Base-by-base conservation (phyloP, 30 jellyfish, hydroid and myxozoan genomes). In the Clytia hemisphaerica region DNA sequence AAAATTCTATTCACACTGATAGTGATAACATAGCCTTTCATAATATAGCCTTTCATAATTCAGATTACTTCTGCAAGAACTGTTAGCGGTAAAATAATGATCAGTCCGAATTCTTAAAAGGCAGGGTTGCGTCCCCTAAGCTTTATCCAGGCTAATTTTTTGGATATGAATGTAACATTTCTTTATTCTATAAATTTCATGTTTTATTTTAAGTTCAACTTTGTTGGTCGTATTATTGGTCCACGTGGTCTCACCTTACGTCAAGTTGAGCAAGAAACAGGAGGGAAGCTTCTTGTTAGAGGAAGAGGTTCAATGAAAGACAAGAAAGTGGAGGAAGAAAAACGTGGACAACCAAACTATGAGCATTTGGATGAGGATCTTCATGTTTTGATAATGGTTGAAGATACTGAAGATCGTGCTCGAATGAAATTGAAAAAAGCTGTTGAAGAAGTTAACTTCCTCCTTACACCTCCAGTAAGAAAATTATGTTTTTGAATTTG, bases 291-390 rank as follows among this genome's bases (percentile, higher is more conserved):
- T 6, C 94, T 91, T 7, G 99, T 91, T 26, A 91, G 99, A 24
- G 99, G 99, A 15, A 34, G 99, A 31, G 99, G 99, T 16, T 91
- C 99, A 7, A 91, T 91, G 99, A 91, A 91, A 58, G 99, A 91
- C 54, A 91, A 83, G 58, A 91, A 91, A 54, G 79, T 74, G 79
- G 99, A 91, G 75, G 99, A 91, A 33, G 99, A 91, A 58, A 91
- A 82, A 69, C 79, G 99, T 19, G 99, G 99, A 33, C 94, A 76
- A 67, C 99, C 99, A 21, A 91, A 91, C 71, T 91, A 69, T 60
- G 99, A 91, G 34, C 99, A 91, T 62, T 57, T 91, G 21, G 99
- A 91, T 26, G 99, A 91, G 61, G 99, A 91, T 44, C 60, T 91
- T 30, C 99, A 91, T 78, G 99, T 91, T 24, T 34, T 91, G 37